Base-by-base conservation (phyloP, 2,797 vertebrate species). In the Catostomus latipinnis region DNA sequence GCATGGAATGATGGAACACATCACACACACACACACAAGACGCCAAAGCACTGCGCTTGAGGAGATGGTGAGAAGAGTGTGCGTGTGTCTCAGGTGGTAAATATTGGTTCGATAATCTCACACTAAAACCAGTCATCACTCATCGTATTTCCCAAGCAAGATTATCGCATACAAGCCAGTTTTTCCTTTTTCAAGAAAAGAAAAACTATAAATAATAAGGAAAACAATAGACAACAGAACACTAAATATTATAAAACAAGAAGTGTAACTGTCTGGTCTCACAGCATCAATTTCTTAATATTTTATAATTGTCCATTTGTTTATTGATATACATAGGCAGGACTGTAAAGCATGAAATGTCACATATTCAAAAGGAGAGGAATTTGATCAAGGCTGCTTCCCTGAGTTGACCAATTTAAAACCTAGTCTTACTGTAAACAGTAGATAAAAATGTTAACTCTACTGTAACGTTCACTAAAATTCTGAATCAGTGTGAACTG, bases 311-410 rank as follows among this genome's bases (percentile, higher is more conserved):
- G 85, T 84, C 77, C 61, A 57, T 78, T 85, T 87, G 85, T 88
- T 87, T 89, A 86, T 86, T 83, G 88, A 82, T 84, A 84, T 74
- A 79, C 90, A 88, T 82, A 81, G 87, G 86, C 88, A 86, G 88
- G 81, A 87, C 65, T 89, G 84, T 81, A 82, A 87, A 71, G 76
- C 86, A 88, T 91, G 90, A 87, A 18, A 90, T 90, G 80, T 87
- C 82, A 83, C 61, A 84, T 86, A 88, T 83, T 85, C 84, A 63
- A 69, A 56, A 76, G 75, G 65, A 78, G 76, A 83, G 71, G 87
- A 88, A 81, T 87, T 91, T 92, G 93, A 94, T 95, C 93, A 91
- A 93, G 94, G 93, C 93, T 95, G 94, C 94, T 94, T 93, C 94
- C 94, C 94, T 93, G 93, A 94, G 89, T 90, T 90, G 86, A 84